Base-by-base conservation (phyloP, 2,888 invertebrate species). In the Gisinianus flammeolus region DNA sequence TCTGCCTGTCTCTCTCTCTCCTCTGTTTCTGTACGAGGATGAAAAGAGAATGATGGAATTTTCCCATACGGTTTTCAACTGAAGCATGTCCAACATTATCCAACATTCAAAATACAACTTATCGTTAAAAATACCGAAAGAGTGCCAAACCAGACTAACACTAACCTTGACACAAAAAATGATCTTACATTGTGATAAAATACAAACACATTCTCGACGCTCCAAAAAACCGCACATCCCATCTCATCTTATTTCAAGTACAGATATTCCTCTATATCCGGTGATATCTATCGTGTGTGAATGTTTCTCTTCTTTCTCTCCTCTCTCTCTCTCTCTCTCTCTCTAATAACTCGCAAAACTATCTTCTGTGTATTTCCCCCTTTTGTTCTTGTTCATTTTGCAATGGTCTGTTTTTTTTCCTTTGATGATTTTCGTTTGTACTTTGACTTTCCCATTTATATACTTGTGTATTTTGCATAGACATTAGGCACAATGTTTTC, bases 121-220 rank as follows among this genome's bases (percentile, higher is more conserved):
- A 62, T 62, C 62, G 62, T 62, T 62, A 62, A 79, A 73, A 79
- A 79, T 77, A 77, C 79, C 79, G 72, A 79, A 64, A 71, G 69
- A 69, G 76, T 79, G 79, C 79, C 79, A 81, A 80, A 79, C 71
- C 1, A 52, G 69, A n/a, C 31, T 74, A 8, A 44, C 62, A 24
- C 35, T 76, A 80, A 79, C 81, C 81, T 81, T 81, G 81, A 81
- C 81, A 81, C 76, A 77, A 81, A 70, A 24, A 78, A 81, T 77
- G 77, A 70, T 79, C 70, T 31, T 73, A 79, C 79, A 77, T 77
- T 79, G 79, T 76, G 76, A 72, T 78, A 68, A 68, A 72, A 31
- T 68, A 52, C 66, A 74, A 64, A n/a, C 22, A 58, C 56, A 67
- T 44, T 44, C 44, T 44, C 44, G 12, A 44, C 12, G 16, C 44